phyloP scores from a whole-genome alignment of 2,797 vertebrate species.

The Vespertilio murinus region DNA sequence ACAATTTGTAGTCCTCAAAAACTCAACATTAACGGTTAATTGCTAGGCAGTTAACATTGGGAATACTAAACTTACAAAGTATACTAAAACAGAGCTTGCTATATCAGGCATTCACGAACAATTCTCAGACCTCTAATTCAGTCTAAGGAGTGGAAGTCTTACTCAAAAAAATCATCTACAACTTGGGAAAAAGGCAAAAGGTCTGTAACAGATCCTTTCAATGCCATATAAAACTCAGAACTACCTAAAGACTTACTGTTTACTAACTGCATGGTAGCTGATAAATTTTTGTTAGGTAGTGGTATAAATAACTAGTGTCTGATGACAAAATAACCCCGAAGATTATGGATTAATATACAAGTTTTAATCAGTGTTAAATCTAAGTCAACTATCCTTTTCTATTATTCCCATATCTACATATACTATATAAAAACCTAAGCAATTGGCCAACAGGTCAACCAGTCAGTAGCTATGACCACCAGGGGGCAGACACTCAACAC shows the following conservation, averaged over 20 bases:
- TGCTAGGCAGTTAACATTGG: neutral
- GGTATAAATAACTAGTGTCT: neutral
- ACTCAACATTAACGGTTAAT: neutral
- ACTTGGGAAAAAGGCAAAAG: neutral
- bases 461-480: too few relatives aligned
- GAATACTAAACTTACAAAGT: neutral
- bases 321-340: neutral
- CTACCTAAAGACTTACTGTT: neutral
- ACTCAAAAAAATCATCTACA: neutral
- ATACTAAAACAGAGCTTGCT: neutral
- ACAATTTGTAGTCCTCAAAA: neutral
- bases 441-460: too few relatives aligned
- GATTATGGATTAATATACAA: neutral
- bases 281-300: neutral
- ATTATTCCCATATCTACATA: neutral
- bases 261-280: neutral
- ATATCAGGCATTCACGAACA: neutral
- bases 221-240: neutral
- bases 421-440: neutral
- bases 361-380: neutral
- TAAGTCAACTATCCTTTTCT: neutral
- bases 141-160: neutral
- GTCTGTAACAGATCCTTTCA: neutral
- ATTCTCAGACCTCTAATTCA: neutral
- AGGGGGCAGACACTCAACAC: too few relatives aligned